These are phyloP conservation scores for Drosophila aldrichi DNA, from an alignment of 2,888 invertebrate genomes.

Conservation along the genomic window DNA sequence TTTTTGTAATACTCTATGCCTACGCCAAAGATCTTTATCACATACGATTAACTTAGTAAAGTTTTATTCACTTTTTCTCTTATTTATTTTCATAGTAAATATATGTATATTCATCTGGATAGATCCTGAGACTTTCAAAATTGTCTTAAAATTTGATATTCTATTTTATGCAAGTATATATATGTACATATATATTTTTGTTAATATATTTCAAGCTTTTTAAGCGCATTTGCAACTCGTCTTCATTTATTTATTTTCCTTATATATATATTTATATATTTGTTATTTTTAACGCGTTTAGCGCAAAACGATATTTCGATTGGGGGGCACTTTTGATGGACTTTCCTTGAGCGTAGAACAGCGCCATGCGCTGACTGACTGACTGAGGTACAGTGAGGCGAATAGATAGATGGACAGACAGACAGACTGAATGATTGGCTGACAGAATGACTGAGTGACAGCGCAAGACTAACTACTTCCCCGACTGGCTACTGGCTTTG, in stretches of 20 bases:
- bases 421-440: conserved; percentile 21
- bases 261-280: too few species aligned
- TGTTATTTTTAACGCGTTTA: conserved; percentile 48
- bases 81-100: not conserved
- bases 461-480: conserved; percentile 28
- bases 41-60: too few species aligned
- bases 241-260: not conserved
- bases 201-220: too few species aligned
- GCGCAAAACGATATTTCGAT: conserved; percentile 42
- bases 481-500: conserved; percentile 12
- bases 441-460: conserved; percentile 30
- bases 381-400: not conserved
- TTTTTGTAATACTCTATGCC: conserved; percentile 26
- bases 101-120: too few species aligned
- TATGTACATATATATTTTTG: too few species aligned
- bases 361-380: conserved; percentile 12
- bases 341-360: conserved; percentile 51
- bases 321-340: conserved; percentile 51
- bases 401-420: not conserved
- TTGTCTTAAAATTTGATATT: too few species aligned
- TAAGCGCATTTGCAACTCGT: conserved; percentile 35
- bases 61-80: too few species aligned
- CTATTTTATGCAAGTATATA: too few species aligned
- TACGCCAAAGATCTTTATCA: not conserved
- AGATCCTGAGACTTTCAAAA: too few species aligned